phyloP scores from a whole-genome alignment of 2,888 invertebrate genomes.

The Sussaba pulchella region DNA sequence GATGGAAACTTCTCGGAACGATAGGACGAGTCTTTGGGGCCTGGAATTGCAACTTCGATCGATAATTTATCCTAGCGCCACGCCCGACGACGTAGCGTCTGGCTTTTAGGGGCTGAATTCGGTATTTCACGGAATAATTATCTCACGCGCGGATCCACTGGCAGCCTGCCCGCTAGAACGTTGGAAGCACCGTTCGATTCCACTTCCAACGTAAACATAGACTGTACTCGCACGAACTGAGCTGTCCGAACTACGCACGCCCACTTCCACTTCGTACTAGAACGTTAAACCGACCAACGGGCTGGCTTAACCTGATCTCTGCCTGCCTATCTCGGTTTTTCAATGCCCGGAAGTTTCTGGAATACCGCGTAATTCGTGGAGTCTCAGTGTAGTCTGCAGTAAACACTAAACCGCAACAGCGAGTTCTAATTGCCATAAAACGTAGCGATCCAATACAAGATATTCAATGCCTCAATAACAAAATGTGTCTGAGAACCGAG shows the following conservation, averaged over 20 bases:
- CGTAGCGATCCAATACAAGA: no score
- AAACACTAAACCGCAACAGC: background rate
- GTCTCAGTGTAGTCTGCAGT: constrained; percentile 18
- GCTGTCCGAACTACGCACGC: constrained; percentile 60
- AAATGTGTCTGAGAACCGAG: background rate
- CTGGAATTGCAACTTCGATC: background rate
- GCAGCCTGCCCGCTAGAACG: constrained; percentile 11
- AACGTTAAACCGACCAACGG: constrained; percentile 57
- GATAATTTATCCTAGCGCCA: constrained; percentile 58
- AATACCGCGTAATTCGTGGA: background rate
- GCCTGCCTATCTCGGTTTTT: constrained; percentile 26
- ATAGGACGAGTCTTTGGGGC: constrained; percentile 5
- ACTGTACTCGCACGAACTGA: constrained; percentile 58
- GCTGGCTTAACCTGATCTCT: constrained; percentile 59
- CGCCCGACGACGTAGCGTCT: constrained; percentile 45
- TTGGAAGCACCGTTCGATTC: constrained; percentile 28
- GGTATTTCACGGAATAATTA: constrained; percentile 64
- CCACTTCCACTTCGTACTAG: constrained; percentile 49
- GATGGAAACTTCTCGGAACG: background rate
- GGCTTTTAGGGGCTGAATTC: constrained; percentile 45
- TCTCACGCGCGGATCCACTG: constrained; percentile 59
- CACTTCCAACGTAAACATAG: constrained; percentile 60
- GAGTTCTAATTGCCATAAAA: background rate
- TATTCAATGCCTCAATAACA: background rate
- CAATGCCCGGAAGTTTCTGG: constrained; percentile 11